Evolutionary conservation across 2,113 vertebrate species (phyloP), one percentile per base, ranked within the genome.

Genomic region (Carassius gibelio): DNA sequence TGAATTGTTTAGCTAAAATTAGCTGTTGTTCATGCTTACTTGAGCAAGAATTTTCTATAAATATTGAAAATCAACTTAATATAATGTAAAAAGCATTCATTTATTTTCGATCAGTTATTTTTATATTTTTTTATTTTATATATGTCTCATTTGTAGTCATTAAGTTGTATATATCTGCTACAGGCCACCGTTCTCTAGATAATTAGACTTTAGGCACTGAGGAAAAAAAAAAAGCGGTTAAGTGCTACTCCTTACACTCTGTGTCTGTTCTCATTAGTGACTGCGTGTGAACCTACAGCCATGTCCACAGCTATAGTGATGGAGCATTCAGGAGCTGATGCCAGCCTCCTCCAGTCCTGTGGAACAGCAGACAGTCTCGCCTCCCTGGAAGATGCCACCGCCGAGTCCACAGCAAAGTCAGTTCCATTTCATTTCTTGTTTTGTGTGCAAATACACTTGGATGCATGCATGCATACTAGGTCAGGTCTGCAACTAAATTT

Each of bases 381-480:
- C 6, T 82, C 92, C 0, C 85, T 90, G 14, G 84, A 92, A 5
- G 93, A 94, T 50, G 26, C 66, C 6, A 78, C 69, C 0, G 78
- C 78, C 34, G 85, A 90, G 42, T 85, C 89, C 1, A 61, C 91
- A 1, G 36, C 91, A 13, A 95, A 95, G 96, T 97, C 91, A 0
- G 95, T 86, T 21, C 42, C 0, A 21, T 8, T 36, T 1, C 7
- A 66, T 76, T 38, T 17, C 48, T 26, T 21, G 36, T 21, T 42
- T 36, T 34, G 19, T 42, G n/a, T 8, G 42, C 23, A 52, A 15
- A 68, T 38, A 74, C 42, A 74, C 66, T 34, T 48, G 23, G 14
- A 55, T 19, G 5, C 14, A 8, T 55, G 62, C 74, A 61, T n/a
- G 9, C 38, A 23, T 45, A n/a, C 9, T n/a, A 19, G 45, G 30